phyloP scores from a whole-genome alignment of 2,888 invertebrate species.

The Eilema griseolum region DNA sequence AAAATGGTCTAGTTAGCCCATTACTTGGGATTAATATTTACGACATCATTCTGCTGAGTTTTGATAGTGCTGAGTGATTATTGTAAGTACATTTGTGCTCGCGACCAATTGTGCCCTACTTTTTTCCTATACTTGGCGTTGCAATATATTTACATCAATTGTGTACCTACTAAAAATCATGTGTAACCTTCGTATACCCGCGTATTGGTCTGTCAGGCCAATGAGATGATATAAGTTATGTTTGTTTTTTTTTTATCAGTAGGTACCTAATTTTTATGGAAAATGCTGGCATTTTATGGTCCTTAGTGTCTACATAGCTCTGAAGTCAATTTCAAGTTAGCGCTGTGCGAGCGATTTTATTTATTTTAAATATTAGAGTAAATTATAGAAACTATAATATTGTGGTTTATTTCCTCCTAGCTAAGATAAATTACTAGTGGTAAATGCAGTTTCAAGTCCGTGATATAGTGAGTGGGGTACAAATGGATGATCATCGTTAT shows the following conservation, averaged over 20 bases:
- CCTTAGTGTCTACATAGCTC: background rate
- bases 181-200: background rate
- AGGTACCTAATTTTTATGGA: background rate
- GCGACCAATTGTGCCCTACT: background rate
- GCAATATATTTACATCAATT: conserved; percentile 1
- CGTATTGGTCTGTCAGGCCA: background rate
- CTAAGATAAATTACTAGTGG: background rate
- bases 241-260: background rate
- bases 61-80: background rate
- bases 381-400: background rate
- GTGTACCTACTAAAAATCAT: background rate
- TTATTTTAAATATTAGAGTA: background rate
- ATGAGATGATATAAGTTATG: background rate
- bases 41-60: background rate
- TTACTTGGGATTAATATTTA: background rate
- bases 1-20: background rate
- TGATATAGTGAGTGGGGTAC: background rate
- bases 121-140: background rate
- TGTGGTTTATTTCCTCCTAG: background rate
- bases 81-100: background rate
- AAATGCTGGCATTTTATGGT: background rate
- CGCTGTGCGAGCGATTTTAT: background rate
- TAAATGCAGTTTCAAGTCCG: background rate
- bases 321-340: background rate
- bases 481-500: background rate